Base-by-base conservation (phyloP, 2,888 invertebrate genomes). In the Ennomos quercinarius region DNA sequence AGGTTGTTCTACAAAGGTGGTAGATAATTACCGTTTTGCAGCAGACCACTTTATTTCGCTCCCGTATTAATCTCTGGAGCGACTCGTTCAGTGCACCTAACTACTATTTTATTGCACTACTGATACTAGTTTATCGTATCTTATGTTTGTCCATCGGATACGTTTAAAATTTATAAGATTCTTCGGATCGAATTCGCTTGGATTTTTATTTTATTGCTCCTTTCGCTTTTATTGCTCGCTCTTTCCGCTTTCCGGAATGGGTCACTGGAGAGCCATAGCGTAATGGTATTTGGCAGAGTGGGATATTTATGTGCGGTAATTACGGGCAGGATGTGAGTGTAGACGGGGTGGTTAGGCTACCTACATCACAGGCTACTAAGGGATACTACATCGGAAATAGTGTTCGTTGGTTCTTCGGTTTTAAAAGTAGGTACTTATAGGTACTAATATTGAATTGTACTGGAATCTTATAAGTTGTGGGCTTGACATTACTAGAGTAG, bases 31-130 rank as follows among this genome's bases (percentile, higher is more conserved):
- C 56, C 58, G 54, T 59, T 48, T 72, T 70, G 36, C 49, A 12
- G 53, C 44, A 67, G 63, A 68, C 61, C 70, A 70, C 67, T 76
- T 66, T 69, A 70, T 68, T 73, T 72, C 64, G 69, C 73, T 74
- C 66, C 58, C 67, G 71, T 74, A 78, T 81, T 80, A 78, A 77
- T 81, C 80, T 83, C 58, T 56, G 61, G 68, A 74, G 68, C 72
- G 71, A 77, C 75, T 76, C 71, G 68, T 70, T 67, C 71, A 59
- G 56, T 72, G 76, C 74, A 74, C 72, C 81, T 76, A 75, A 78
- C 73, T 73, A 73, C 76, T 72, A 61, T 74, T 84, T 81, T 80
- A 83, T 81, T 76, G 74, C 73, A 70, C 60, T 67, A 70, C 75
- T 80, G 76, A 78, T 74, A 66, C 64, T 63, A 65, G 64, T 74